Base-by-base conservation (phyloP, 2,113 vertebrate species). In the Mesocricetus auratus region DNA sequence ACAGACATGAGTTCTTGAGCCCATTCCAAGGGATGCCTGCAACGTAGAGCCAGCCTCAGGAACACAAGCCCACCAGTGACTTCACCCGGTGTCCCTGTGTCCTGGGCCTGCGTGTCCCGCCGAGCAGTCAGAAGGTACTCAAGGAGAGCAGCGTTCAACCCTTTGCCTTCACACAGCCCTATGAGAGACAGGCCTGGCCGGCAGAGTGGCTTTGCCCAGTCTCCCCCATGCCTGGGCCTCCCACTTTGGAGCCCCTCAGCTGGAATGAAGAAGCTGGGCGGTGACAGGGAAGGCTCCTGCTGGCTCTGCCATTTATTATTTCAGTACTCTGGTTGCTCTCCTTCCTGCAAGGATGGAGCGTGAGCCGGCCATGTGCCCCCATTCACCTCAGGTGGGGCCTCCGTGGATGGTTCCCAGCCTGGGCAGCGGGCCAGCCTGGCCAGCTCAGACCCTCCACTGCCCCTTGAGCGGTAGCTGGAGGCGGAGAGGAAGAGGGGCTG, bases 221-320 rank as follows among this genome's bases (percentile, higher is more conserved):
- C 79, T 93, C 91, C 53, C 47, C 77, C 33, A 47, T 74, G 42
- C 71, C 86, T 19, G 58, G 74, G 89, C 91, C 31, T 81, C 75
- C 3, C 0, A 31, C 53, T 90, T 93, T 89, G 16, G 50, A 82
- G 33, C 31, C 83, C 60, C n/a, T 94, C 24, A 16, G 86, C 81
- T 86, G 93, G 77, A 95, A 86, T 24, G 47, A 89, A 93, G 86
- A 58, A 60, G 53, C 29, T 74, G 64, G 75, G 94, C 10, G 3
- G 89, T 5, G 73, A 93, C 26, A 53, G 7, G 53, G 82, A 89
- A 94, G 86, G 56, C 96, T 94, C 94, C 94, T 26, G 95, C 89
- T 94, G 93, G 75, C 96, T 89, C 88, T 33, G 71, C 82, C 85
- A 88, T 94, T 96, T 97, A 96, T 97, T 97, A 97, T 96, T 97